Conservation (phyloP, 2,888 invertebrate genomes). For the Diarsia rubi region DNA sequence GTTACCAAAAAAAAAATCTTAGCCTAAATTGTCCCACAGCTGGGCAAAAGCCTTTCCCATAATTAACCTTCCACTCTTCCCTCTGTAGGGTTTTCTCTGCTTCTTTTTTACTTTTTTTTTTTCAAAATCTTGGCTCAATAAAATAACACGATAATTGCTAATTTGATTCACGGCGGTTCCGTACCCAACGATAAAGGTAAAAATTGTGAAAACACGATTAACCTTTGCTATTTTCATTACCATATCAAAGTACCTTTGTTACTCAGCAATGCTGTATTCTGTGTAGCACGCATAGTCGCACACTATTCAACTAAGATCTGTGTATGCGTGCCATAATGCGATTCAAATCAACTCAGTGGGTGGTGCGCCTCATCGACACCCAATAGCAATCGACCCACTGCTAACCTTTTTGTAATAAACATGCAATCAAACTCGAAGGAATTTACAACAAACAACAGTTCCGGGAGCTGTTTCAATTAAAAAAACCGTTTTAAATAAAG, state of each 20-base stretch:
- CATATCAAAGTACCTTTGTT: slow-evolving; percentile 35
- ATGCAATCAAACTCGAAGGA: slow-evolving; percentile 56
- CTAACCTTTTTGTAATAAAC: slow-evolving; percentile 64
- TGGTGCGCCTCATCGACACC: slow-evolving; percentile 77
- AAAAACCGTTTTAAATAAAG: neutral
- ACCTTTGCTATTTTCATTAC: slow-evolving; percentile 16
- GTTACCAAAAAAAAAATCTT: too few species aligned
- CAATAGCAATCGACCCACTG: slow-evolving; percentile 77
- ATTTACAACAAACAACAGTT: slow-evolving; percentile 54
- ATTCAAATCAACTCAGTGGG: slow-evolving; percentile 80
- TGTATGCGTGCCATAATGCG: slow-evolving; percentile 72
- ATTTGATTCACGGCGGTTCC: neutral
- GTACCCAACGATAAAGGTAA: neutral
- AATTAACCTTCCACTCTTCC: too few species aligned
- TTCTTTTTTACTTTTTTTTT: too few species aligned
- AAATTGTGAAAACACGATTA: slow-evolving; percentile 23
- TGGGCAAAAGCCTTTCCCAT: too few species aligned
- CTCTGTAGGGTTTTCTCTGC: too few species aligned
- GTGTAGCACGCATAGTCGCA: slow-evolving; percentile 38
- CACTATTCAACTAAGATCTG: slow-evolving; percentile 58
- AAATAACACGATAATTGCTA: neutral
- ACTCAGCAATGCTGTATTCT: slow-evolving; percentile 14
- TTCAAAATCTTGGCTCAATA: fast-evolving
- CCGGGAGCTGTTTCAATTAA: slow-evolving; percentile 37
- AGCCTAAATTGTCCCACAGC: too few species aligned